Base-by-base conservation (phyloP, 35 echinoderm and acorn worm genomes). In the Holothuria glaberrima region DNA sequence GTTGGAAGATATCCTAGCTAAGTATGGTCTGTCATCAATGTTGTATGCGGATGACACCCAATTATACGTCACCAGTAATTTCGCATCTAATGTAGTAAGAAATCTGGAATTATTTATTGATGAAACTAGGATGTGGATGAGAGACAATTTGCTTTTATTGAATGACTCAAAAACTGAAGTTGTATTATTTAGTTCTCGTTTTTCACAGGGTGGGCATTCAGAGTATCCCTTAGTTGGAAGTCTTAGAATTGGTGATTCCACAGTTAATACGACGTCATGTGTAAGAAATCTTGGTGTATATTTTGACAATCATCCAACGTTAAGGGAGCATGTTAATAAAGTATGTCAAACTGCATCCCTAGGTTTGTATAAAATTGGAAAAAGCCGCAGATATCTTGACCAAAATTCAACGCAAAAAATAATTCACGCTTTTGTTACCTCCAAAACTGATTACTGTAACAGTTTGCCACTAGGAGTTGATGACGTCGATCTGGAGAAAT, bases 211-310 rank as follows among this genome's bases (percentile, higher is more conserved):
- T 64, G 13, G 60, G 2, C 26, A 5, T 64, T 64, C 60, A 64
- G 60, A 64, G 60, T 64, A 12, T 64, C 60, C 60, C 2, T 22
- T 22, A 2, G 26, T 64, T 5, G 60, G 12, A 4, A 64, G 60
- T 14, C 60, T 64, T 3, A 64, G 60, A 64, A 64, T 64, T 64
- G 13, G 60, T 64, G 60, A 64, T 64, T 65, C 62, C 62, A 65
- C 18, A 65, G 62, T 65, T 20, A 65, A 65, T 6, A 65, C 62
- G 28, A 65, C 62, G 7, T 65, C 62, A 65, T 65, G 62, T 65
- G 62, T 18, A 65, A 65, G 28, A 65, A 28, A 21, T 65, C 21
- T 65, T 6, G 62, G 62, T 16, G 28, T 65, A 24, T 65, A 65
- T 20, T 65, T 41, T 65, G 62, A 17, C 18, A 65, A 17, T 65